Conservation (phyloP, 2,888 invertebrate species). For the Entomobrya multifasciata region DNA sequence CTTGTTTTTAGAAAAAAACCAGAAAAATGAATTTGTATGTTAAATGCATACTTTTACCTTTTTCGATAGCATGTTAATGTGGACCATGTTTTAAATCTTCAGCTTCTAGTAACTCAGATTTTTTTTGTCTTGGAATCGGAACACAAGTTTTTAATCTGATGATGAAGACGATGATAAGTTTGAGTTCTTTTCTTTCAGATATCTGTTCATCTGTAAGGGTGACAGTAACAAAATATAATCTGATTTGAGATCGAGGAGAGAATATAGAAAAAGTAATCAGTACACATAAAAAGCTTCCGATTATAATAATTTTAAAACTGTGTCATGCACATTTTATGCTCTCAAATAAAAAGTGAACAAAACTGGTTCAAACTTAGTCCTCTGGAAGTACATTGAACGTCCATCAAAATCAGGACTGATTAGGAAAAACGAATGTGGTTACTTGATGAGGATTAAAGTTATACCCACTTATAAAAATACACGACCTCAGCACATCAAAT, state of each 20-base stretch:
- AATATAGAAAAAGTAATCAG: conserved; percentile 62
- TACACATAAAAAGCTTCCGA: conserved; percentile 59
- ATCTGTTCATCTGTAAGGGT: conserved; percentile 32
- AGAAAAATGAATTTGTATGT: conserved; percentile 38
- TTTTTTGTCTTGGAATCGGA: conserved; percentile 10
- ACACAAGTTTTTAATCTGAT: conserved; percentile 22
- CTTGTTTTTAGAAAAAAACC: conserved; percentile 50
- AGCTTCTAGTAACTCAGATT: background rate
- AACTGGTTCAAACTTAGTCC: conserved; percentile 57
- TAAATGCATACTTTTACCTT: conserved; percentile 43
- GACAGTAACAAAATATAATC: conserved; percentile 56
- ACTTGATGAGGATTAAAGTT: background rate
- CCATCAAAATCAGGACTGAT: background rate
- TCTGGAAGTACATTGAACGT: background rate
- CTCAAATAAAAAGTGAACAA: conserved; percentile 16
- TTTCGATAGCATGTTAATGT: background rate
- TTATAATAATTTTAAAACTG: conserved; percentile 65
- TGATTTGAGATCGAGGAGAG: conserved; percentile 39
- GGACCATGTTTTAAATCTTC: background rate
- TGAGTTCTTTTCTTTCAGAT: background rate
- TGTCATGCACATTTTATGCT: conserved; percentile 55
- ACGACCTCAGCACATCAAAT: conserved; percentile 19
- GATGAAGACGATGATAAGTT: background rate
- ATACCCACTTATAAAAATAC: conserved; percentile 3
- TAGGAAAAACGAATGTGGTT: conserved; percentile 15